phyloP scores from a whole-genome alignment of 2,797 vertebrate species.

The Simalia tracyae region DNA sequence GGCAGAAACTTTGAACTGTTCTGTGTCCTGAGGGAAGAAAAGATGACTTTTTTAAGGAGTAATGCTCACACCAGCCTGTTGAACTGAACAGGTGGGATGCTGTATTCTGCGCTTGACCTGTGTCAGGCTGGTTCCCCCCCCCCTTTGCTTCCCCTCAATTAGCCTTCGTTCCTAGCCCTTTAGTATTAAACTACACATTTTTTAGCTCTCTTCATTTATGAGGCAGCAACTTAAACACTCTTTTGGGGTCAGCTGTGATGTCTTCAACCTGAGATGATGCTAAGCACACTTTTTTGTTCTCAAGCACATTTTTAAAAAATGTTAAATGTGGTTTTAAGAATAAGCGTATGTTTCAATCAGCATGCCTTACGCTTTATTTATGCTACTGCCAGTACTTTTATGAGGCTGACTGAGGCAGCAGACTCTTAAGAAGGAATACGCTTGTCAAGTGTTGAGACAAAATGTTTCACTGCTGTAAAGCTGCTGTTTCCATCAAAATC shows the following conservation, averaged over 20 bases:
- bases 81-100: neutral
- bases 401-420: neutral
- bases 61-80: conserved; percentile 4
- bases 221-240: conserved; percentile 23
- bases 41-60: neutral
- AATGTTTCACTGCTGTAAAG: neutral
- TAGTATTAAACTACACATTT: neutral
- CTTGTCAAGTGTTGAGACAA: neutral
- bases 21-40: conserved; percentile 20
- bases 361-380: neutral
- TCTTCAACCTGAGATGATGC: neutral
- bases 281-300: neutral
- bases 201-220: conserved; percentile 7
- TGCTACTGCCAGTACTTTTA: neutral
- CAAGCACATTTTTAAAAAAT: neutral
- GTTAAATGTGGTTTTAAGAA: neutral
- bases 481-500: neutral
- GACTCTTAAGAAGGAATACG: neutral
- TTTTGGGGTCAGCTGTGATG: neutral
- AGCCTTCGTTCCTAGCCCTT: conserved; percentile 26
- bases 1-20: conserved; percentile 1
- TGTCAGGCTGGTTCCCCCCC: conserved; percentile 22
- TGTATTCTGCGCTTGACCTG: conserved; percentile 21
- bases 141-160: too few species aligned
- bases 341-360: neutral